A percentile compares a stretch with the other conserved stretches of the same genome.
Evolutionary conservation across 2,113 vertebrate genomes (phyloP).

Genomic region (Pituophis catenifer): DNA sequence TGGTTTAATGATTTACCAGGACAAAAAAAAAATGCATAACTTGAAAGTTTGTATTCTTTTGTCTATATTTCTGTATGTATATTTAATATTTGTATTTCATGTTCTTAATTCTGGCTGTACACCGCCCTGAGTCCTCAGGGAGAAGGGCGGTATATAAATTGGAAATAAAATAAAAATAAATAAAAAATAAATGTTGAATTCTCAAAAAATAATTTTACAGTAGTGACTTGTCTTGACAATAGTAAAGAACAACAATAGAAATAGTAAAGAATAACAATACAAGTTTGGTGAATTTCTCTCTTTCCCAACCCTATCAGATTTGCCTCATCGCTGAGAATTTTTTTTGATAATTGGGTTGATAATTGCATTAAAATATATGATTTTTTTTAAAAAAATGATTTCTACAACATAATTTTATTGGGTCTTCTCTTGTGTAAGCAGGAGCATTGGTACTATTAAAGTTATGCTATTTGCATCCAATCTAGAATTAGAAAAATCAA

Average conservation of each 20-base stretch:
- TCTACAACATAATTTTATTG: background rate
- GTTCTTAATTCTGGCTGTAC: too few species aligned
- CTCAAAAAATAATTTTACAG: background rate
- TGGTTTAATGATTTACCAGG: background rate
- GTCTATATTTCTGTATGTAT: background rate
- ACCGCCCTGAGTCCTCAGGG: too few species aligned
- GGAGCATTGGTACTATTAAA: background rate
- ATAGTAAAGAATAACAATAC: background rate
- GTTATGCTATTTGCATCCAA: background rate
- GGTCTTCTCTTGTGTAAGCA: background rate
- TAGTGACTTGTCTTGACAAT: background rate
- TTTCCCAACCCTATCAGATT: background rate
- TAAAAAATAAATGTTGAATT: background rate
- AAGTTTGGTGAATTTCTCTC: conserved; percentile 32
- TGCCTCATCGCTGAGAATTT: background rate
- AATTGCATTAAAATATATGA: background rate
- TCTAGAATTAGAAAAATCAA: background rate
- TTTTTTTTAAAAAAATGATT: background rate
- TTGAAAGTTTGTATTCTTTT: background rate
- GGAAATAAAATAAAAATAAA: too few species aligned
- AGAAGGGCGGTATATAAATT: too few species aligned
- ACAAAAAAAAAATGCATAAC: background rate
- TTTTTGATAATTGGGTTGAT: background rate
- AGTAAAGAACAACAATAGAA: background rate
- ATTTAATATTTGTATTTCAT: too few species aligned